These are phyloP conservation scores for Melieria omissa DNA, from an alignment of 2,888 invertebrate species.

Conservation along the genomic window DNA sequence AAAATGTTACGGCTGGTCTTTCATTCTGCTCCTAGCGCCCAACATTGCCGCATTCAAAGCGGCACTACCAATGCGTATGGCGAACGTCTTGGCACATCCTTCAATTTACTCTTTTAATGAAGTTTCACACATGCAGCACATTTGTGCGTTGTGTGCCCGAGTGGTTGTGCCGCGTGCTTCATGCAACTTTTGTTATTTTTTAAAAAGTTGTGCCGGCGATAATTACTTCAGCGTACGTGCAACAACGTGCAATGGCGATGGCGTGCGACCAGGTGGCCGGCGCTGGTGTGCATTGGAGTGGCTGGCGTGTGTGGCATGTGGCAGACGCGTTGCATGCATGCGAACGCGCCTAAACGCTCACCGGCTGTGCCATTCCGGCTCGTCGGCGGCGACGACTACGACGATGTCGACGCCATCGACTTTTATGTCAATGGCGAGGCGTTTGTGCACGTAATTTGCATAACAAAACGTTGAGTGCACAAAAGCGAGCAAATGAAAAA, in stretches of 20 bases:
- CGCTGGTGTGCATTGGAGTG: too few relatives aligned
- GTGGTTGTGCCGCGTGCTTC: background rate
- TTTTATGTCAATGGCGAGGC: background rate
- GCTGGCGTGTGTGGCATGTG: too few relatives aligned
- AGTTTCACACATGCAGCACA: too few relatives aligned
- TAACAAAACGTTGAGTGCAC: slow-evolving; percentile 12
- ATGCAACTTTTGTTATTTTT: slow-evolving; percentile 19
- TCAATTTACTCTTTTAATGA: too few relatives aligned
- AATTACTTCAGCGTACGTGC: slow-evolving; percentile 12
- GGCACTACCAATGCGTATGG: too few relatives aligned
- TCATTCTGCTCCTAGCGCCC: too few relatives aligned
- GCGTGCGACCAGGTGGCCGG: too few relatives aligned
- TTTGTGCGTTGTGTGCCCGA: slow-evolving; percentile 5
- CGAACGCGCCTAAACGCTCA: too few relatives aligned
- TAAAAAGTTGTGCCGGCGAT: slow-evolving; percentile 13
- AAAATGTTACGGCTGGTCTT: too few relatives aligned
- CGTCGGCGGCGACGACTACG: background rate
- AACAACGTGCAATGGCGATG: slow-evolving; percentile 4
- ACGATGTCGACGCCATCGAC: background rate
- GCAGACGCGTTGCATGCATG: too few relatives aligned
- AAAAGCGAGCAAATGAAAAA: background rate
- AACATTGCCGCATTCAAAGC: too few relatives aligned
- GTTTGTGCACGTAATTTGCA: slow-evolving; percentile 15
- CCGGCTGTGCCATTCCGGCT: background rate
- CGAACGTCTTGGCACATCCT: too few relatives aligned